Base-by-base conservation (phyloP, 2,797 vertebrate species). In the Rousettus madagascariensis region DNA sequence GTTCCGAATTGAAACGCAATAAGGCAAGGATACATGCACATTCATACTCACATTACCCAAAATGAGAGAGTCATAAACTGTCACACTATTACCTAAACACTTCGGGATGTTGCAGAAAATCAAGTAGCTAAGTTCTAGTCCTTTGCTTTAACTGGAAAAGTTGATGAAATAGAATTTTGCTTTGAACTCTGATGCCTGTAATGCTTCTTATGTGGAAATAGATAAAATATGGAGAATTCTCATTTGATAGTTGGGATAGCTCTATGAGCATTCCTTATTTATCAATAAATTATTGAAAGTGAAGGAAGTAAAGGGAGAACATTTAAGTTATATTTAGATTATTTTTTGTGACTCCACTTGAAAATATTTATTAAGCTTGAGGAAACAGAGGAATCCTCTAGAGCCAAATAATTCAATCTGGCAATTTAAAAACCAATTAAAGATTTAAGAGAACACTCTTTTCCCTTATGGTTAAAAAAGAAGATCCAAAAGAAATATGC, bases 281-380 rank as follows among this genome's bases (percentile, higher is more conserved):
- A 82, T 90, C 87, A 88, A 46, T 96, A 68, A 97, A 97, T 98
- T 98, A 98, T 91, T 98, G 94, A 97, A 98, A 98, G 87, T 75
- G 61, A 94, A 80, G 96, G 86, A 98, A 97, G 95, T 97, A 75
- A 91, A 96, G 38, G 92, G 90, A 98, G 95, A 97, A 95, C 95
- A 96, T 98, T 94, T 95, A 94, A 97, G 84, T 92, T 97, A 91
- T 89, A 95, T 96, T 98, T 98, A 96, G 78, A 94, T 97, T 98
- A 97, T 96, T 96, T 97, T 96, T 98, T 98, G 97, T 97, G 71
- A 97, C 86, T 2, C 72, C 75, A 93, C 97, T 95, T 97, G 86
- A 98, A 98, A 98, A 97, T 97, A 97, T 97, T 98, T 98, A 96
- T 98, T 98, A 97, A 98, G 95, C 85, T 97, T 89, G 77, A 95